A percentile compares a stretch with the other conserved stretches of the same genome.
phyloP scores from a whole-genome alignment of 2,888 invertebrate genomes.

The Xanthia togata region DNA sequence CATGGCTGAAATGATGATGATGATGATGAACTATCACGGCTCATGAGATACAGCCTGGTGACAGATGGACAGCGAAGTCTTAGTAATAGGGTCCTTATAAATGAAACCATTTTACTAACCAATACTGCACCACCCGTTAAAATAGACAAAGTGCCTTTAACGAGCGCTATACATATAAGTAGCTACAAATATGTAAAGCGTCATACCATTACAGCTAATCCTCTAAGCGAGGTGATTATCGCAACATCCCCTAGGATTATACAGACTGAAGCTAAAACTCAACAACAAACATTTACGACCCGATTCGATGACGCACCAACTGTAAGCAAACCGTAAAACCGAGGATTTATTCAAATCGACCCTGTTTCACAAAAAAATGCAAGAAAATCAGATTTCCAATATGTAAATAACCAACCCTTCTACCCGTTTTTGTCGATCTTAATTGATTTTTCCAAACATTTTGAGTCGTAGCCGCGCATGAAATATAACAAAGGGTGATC shows the following conservation, averaged over 20 bases:
- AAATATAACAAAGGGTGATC: slow-evolving; percentile 66
- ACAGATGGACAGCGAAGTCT: too few relatives aligned
- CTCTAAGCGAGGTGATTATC: slow-evolving; percentile 49
- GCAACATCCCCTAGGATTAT: slow-evolving; percentile 45
- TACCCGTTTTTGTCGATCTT: slow-evolving; percentile 53
- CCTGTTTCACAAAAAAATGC: slow-evolving; percentile 32
- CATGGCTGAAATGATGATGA: too few relatives aligned
- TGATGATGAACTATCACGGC: too few relatives aligned
- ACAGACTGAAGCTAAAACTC: slow-evolving; percentile 25
- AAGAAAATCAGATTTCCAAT: slow-evolving; percentile 43
- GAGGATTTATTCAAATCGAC: slow-evolving; percentile 40
- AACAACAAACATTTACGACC: slow-evolving; percentile 31
- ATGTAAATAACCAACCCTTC: too few relatives aligned
- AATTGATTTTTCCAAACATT: slow-evolving; percentile 60
- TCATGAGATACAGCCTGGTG: too few relatives aligned
- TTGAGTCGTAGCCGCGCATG: slow-evolving; percentile 32
- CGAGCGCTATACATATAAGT: slow-evolving; percentile 13
- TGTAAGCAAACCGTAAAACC: slow-evolving; percentile 19
- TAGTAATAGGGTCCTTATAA: too few relatives aligned
- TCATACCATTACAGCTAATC: slow-evolving; percentile 36
- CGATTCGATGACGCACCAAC: slow-evolving; percentile 11
- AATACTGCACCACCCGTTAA: too few relatives aligned
- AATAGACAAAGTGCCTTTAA: background rate
- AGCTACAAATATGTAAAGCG: slow-evolving; percentile 37
- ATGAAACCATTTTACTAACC: too few relatives aligned